A percentile compares a stretch with the other conserved stretches of the same genome.
Conservation (phyloP, 1,140 invertebrate species). For the Armadillidium nasatum region DNA sequence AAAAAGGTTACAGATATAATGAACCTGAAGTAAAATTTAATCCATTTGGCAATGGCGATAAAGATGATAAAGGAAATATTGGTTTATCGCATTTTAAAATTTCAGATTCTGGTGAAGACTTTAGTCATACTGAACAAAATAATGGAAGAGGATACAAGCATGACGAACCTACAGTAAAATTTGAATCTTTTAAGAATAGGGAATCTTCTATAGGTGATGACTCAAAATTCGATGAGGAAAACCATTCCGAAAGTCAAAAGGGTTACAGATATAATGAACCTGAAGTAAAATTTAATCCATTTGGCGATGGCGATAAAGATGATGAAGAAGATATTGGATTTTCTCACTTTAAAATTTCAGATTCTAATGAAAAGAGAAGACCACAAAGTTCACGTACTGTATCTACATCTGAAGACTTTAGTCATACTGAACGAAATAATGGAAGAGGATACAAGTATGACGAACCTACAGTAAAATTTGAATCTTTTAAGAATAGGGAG, state of each 20-base stretch:
- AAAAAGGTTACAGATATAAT: not conserved
- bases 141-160: not conserved
- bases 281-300: not conserved
- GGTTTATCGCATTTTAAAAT: no score
- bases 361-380: not conserved
- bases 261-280: not conserved
- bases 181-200: not conserved
- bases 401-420: not conserved
- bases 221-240: not conserved
- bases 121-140: not conserved
- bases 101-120: not conserved
- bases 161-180: slow-evolving; percentile 9
- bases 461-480: not conserved
- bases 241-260: not conserved
- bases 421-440: not conserved
- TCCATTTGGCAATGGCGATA: not conserved
- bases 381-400: no score
- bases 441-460: not conserved
- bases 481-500: not conserved
- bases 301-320: not conserved
- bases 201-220: no score
- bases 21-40: not conserved
- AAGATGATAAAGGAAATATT: not conserved
- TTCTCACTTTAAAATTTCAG: no score
- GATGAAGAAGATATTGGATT: not conserved